Evolutionary conservation across 2,888 invertebrate species (phyloP).

Genomic region (Eristalis tenax): DNA sequence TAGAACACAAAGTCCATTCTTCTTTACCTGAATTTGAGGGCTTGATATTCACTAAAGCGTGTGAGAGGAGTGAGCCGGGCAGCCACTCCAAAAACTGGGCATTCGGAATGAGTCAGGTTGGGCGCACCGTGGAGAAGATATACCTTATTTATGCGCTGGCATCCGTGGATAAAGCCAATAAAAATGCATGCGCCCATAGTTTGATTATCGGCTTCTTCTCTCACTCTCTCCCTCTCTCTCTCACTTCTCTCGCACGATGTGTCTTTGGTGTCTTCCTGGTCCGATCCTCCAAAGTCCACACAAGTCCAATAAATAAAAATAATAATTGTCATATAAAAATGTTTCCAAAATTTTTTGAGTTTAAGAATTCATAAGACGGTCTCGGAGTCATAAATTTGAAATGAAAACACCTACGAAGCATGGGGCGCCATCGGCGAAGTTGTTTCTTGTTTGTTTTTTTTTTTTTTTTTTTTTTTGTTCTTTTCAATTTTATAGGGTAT

Average conservation of each 20-base stretch:
- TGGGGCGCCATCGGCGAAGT: constrained; percentile 64
- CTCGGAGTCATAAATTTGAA: constrained; percentile 66
- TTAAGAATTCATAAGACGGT: constrained; percentile 66
- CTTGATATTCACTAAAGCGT: not conserved
- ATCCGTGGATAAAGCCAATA: constrained; percentile 65
- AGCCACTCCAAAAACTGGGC: not conserved
- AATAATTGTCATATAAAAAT: constrained; percentile 72
- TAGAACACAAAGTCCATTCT: constrained; percentile 44
- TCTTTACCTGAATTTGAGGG: constrained; percentile 12
- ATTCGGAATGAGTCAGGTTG: constrained; percentile 49
- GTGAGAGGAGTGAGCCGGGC: constrained; percentile 13
- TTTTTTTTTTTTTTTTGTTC: constrained; percentile 10
- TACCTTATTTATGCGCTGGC: constrained; percentile 64
- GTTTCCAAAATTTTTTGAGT: constrained; percentile 64
- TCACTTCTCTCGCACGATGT: not conserved
- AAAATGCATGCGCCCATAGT: constrained; percentile 61
- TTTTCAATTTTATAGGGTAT: constrained; percentile 23
- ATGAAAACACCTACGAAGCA: constrained; percentile 72
- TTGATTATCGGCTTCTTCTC: constrained; percentile 4
- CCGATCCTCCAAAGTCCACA: constrained; percentile 27
- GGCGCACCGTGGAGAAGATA: constrained; percentile 27
- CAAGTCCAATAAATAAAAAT: constrained; percentile 72
- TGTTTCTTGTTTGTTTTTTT: not conserved
- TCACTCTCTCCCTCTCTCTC: not conserved
- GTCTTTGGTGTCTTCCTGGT: constrained; percentile 2